These are phyloP conservation scores for Plectus sambesii DNA, from an alignment of 1,140 invertebrate species.

Conservation along the genomic window DNA sequence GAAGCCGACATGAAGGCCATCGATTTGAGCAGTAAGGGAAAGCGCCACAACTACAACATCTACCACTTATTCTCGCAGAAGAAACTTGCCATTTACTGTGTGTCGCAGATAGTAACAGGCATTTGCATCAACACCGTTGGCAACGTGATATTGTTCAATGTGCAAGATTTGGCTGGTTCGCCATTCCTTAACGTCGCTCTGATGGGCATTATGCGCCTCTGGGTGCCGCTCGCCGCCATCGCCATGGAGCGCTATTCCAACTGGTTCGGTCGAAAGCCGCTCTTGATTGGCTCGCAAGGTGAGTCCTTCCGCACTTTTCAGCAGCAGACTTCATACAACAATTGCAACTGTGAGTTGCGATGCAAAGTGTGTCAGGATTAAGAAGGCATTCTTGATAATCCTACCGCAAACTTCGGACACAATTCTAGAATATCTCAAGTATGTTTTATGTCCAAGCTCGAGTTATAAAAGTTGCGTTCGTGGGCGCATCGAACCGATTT, in stretches of 20 bases:
- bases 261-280: constrained; percentile 21
- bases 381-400: no score
- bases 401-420: no score
- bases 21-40: constrained; percentile 14
- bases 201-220: constrained; percentile 25
- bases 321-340: no score
- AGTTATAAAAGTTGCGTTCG: no score
- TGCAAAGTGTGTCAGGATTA: no score
- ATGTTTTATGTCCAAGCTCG: no score
- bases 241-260: constrained; percentile 17
- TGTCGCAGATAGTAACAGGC: constrained; percentile 27
- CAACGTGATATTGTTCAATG: constrained; percentile 26
- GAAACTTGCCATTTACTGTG: constrained; percentile 20
- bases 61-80: constrained; percentile 21
- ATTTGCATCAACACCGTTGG: constrained; percentile 25
- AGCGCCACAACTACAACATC: constrained; percentile 26
- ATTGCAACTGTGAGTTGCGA: no score
- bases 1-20: constrained; percentile 19
- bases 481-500: no score
- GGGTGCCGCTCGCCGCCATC: constrained; percentile 28
- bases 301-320: no score
- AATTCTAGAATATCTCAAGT: no score
- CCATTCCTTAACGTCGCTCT: constrained; percentile 26
- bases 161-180: constrained; percentile 27
- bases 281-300: constrained; percentile 25